A percentile compares a stretch with the other conserved stretches of the same genome.
Conservation (phyloP, 2,113 vertebrate genomes). For the Pollimyrus isidori region DNA sequence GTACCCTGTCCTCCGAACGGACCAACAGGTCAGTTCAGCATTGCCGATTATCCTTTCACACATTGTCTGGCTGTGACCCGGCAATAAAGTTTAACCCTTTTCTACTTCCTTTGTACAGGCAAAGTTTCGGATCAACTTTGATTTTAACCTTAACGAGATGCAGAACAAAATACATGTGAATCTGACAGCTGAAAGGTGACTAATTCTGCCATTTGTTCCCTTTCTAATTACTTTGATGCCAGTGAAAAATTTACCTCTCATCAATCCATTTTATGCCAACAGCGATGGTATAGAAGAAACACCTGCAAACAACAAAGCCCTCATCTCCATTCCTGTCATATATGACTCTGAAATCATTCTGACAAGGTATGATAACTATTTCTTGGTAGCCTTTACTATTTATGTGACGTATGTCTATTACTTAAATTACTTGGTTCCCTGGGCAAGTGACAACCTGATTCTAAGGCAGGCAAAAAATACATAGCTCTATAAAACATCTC, state of each 20-base stretch:
- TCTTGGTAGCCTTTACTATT: not conserved
- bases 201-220: not conserved
- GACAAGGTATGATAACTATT: constrained; percentile 59
- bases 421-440: not conserved
- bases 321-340: constrained; percentile 60
- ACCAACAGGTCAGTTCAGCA: constrained; percentile 61
- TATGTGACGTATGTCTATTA: not conserved
- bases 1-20: constrained; percentile 68
- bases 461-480: not conserved
- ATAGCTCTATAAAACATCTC: not conserved
- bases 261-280: constrained; percentile 14
- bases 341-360: constrained; percentile 77
- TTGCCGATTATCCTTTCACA: not conserved
- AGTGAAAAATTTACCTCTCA: not conserved
- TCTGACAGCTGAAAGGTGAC: constrained; percentile 72
- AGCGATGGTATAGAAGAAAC: constrained; percentile 73
- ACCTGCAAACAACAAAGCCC: constrained; percentile 62
- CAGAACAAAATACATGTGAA: constrained; percentile 58
- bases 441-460: not conserved
- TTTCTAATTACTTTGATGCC: not conserved
- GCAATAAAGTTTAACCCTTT: not conserved
- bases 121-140: constrained; percentile 73
- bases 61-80: not conserved
- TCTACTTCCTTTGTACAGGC: constrained; percentile 53
- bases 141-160: constrained; percentile 73